Conservation (phyloP, 1,140 invertebrate genomes). For the Zaprionus africanus region DNA sequence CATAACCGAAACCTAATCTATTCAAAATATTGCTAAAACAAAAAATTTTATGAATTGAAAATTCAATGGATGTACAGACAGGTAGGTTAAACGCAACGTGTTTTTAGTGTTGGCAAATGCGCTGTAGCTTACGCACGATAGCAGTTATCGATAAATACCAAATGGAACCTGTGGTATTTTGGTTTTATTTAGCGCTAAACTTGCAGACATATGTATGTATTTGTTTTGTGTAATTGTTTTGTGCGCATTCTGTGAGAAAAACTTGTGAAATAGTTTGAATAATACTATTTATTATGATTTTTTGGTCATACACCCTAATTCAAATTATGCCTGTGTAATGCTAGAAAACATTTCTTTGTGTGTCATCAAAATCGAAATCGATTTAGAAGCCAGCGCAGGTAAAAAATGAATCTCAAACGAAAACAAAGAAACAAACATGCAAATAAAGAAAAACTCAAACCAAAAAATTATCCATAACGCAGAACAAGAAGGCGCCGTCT, state of each 20-base stretch:
- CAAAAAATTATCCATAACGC: not conserved
- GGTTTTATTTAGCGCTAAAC: not conserved
- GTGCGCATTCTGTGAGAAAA: conserved; percentile 22
- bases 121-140: not conserved
- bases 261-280: conserved; percentile 24
- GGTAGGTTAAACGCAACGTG: conserved; percentile 23
- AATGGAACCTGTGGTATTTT: conserved; percentile 1
- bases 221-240: conserved; percentile 9
- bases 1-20: not conserved
- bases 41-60: conserved; percentile 18
- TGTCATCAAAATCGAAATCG: conserved; percentile 83
- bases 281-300: conserved; percentile 19
- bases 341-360: conserved; percentile 82
- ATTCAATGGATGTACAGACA: conserved; percentile 33
- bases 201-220: not conserved
- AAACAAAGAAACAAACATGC: conserved; percentile 38
- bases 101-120: conserved; percentile 21
- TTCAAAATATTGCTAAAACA: conserved; percentile 13
- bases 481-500: conserved; percentile 72
- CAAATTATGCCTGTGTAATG: conserved; percentile 77
- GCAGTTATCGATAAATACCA: conserved; percentile 5
- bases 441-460: not conserved
- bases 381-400: conserved; percentile 69
- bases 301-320: conserved; percentile 36
- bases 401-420: conserved; percentile 23